Base-by-base conservation (phyloP, 2,888 invertebrate species). In the Ophion ellenae region DNA sequence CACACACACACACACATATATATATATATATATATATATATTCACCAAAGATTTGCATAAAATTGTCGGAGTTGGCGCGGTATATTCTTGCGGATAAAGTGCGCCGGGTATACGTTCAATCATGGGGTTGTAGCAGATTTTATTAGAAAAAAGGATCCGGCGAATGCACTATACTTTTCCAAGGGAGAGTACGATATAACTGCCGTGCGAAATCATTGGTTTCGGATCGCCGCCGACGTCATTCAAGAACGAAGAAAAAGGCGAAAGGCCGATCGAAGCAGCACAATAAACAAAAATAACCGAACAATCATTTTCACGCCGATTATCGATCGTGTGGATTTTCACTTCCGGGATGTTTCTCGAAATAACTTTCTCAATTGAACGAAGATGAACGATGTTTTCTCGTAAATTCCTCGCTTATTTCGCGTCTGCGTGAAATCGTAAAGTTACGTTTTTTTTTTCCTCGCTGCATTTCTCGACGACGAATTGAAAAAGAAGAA, bases 121-220 rank as follows among this genome's bases (percentile, higher is more conserved):
- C 67, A 81, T 59, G 74, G 81, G 81, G 81, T 76, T 53, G 81
- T 63, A 63, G 61, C 20, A 28, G 66, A 83, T 83, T 77, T 77
- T 83, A 78, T 73, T 83, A 73, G 40, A 40, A 36, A 36, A 82
- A 70, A 40, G 47, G 17, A 70, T 77, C 66, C 10, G 66, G 40
- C 53, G 28, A 32, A 20, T 14, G 59, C 47, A 63, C n/a, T 79
- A 71, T 79, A 79, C 53, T 63, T 79, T 79, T 63, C 63, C 63
- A n/a, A 24, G 40, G 24, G 24, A 14, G 66, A 32, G 67, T 5
- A 7, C 67, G 77, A 77, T 77, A 1, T 40, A 77, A 67, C 36
- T 57, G 45, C 64, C 36, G 32, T 11, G 59, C 59, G 24, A 67
- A 67, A 59, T 77, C 57, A 67, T 67, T 40, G 36, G 36, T 47